phyloP scores from a whole-genome alignment of 2,797 vertebrate genomes.

The Cottoperca gobio region DNA sequence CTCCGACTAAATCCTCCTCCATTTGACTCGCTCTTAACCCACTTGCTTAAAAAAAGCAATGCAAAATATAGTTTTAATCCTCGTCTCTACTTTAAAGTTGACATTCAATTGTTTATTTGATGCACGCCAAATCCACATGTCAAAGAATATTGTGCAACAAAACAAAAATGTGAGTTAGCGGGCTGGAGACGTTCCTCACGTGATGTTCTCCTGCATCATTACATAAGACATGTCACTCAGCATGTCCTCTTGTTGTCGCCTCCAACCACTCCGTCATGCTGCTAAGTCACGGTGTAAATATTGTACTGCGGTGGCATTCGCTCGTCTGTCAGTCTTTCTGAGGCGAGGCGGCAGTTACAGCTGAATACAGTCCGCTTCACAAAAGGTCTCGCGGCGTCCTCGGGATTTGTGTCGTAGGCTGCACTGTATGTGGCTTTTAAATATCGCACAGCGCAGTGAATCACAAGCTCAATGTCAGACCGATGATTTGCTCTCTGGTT shows the following conservation, averaged over 20 bases:
- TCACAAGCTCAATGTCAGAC: not conserved
- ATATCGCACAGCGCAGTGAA: not conserved
- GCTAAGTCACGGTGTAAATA: slow-evolving; percentile 54
- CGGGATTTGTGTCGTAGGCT: slow-evolving; percentile 8
- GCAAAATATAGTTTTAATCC: not conserved
- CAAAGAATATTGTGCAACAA: not conserved
- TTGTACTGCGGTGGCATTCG: slow-evolving; percentile 47
- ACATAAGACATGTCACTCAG: slow-evolving; percentile 53
- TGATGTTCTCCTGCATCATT: slow-evolving; percentile 37
- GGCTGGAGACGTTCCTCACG: not conserved
- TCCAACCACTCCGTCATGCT: slow-evolving; percentile 41
- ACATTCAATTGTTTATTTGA: not conserved
- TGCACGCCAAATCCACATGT: not conserved
- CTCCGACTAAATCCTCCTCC: not conserved
- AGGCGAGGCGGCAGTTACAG: slow-evolving; percentile 41
- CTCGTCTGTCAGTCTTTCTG: slow-evolving; percentile 68
- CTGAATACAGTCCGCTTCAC: slow-evolving; percentile 27
- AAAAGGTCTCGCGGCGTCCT: slow-evolving; percentile 30
- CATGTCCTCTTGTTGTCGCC: slow-evolving; percentile 22
- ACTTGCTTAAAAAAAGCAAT: not conserved
- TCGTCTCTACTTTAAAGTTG: not conserved
- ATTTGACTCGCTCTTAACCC: not conserved
- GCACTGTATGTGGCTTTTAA: slow-evolving; percentile 5
- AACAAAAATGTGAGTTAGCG: not conserved
- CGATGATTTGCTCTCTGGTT: too few species aligned